Conservation (phyloP, 2,113 vertebrate genomes). For the Hypanus sabinus region DNA sequence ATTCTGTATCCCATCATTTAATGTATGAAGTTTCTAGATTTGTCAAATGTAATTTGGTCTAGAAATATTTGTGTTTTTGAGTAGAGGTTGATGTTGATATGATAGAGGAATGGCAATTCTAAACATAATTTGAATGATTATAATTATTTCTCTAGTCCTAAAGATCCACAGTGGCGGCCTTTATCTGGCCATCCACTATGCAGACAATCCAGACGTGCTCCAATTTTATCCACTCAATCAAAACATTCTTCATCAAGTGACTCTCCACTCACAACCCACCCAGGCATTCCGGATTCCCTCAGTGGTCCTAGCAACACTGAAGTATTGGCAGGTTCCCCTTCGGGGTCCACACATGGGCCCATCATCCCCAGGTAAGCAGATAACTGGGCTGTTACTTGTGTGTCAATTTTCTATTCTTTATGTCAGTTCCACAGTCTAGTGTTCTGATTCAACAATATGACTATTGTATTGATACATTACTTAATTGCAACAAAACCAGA, state of each 20-base stretch:
- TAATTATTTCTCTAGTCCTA: slow-evolving; percentile 76
- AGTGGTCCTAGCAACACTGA: slow-evolving; percentile 56
- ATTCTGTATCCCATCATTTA: not conserved
- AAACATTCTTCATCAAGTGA: slow-evolving; percentile 59
- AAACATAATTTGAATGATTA: not conserved
- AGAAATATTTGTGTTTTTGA: not conserved
- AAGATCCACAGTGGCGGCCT: slow-evolving; percentile 62
- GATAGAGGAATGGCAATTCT: not conserved
- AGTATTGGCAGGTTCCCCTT: slow-evolving; percentile 49
- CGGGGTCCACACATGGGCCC: slow-evolving; percentile 61
- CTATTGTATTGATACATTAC: too few relatives aligned
- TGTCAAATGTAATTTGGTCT: not conserved
- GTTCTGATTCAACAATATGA: not conserved
- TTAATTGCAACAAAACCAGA: not conserved
- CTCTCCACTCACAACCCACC: slow-evolving; percentile 59
- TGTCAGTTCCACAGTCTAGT: not conserved
- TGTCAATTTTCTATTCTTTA: not conserved
- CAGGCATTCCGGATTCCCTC: slow-evolving; percentile 49
- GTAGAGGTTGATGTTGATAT: not conserved
- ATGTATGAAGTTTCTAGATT: not conserved
- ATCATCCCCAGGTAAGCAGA: slow-evolving; percentile 74
- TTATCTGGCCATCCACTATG: slow-evolving; percentile 47
- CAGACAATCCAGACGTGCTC: slow-evolving; percentile 54
- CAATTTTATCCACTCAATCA: slow-evolving; percentile 56
- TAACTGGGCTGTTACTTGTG: not conserved